Evolutionary conservation across 2,888 invertebrate species (phyloP).

Genomic region (Oligia strigilis): DNA sequence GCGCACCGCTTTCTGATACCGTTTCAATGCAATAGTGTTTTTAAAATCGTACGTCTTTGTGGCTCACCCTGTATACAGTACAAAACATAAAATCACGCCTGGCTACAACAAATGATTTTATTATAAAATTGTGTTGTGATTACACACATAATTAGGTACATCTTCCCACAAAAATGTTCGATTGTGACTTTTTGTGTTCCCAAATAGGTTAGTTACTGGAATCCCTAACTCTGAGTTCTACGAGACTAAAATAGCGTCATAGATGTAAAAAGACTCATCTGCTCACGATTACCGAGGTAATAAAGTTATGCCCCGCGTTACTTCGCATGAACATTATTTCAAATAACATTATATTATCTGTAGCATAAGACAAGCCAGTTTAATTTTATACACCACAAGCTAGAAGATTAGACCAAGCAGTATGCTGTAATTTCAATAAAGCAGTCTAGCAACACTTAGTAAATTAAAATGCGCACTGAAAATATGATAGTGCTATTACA

Average conservation of each 20-base stretch:
- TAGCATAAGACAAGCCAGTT: conserved; percentile 26
- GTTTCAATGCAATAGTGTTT: too few species aligned
- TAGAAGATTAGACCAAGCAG: conserved; percentile 37
- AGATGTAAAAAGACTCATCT: conserved; percentile 1
- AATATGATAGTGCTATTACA: neutral
- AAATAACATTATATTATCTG: conserved; percentile 20
- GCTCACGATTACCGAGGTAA: neutral
- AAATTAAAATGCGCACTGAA: conserved; percentile 11
- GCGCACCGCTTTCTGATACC: too few species aligned
- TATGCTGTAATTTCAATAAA: conserved; percentile 40
- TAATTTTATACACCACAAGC: conserved; percentile 54
- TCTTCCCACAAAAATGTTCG: neutral
- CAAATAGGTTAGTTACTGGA: neutral
- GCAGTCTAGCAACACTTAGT: conserved; percentile 8
- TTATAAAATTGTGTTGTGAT: neutral
- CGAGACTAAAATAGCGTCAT: neutral
- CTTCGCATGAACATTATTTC: conserved; percentile 26
- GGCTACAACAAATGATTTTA: neutral
- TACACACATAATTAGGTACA: neutral
- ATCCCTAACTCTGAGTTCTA: neutral
- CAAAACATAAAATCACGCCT: neutral
- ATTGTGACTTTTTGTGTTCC: neutral
- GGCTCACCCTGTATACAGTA: too few species aligned
- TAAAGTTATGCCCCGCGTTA: conserved; percentile 6
- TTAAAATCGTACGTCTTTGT: too few species aligned